These are phyloP conservation scores for Scaptodrosophila lebanonensis DNA, from an alignment of 1,140 invertebrate species.

Conservation along the genomic window DNA sequence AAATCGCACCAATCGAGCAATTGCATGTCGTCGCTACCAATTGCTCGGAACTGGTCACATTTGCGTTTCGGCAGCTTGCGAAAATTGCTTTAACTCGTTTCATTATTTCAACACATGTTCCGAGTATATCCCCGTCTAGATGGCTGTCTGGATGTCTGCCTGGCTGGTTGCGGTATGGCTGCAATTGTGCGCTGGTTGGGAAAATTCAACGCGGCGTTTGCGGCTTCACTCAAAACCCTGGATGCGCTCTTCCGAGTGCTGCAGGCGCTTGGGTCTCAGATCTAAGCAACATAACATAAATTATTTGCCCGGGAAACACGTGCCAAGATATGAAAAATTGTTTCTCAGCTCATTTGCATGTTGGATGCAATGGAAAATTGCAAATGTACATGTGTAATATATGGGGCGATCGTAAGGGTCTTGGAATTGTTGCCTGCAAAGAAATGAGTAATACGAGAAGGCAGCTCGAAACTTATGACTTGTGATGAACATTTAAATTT, in stretches of 20 bases:
- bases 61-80: slow-evolving; percentile 48
- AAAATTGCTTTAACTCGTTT: slow-evolving; percentile 71
- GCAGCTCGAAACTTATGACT: no score
- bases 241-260: slow-evolving; percentile 13
- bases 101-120: no score
- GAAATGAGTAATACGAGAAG: no score
- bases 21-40: slow-evolving; percentile 2
- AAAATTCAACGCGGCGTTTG: slow-evolving; percentile 28
- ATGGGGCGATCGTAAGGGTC: no score
- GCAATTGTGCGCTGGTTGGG: not conserved
- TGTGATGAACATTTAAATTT: no score
- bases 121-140: no score
- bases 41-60: slow-evolving; percentile 46
- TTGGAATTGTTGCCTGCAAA: no score
- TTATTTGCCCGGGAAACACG: slow-evolving; percentile 50
- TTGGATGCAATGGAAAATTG: slow-evolving; percentile 54
- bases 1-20: slow-evolving; percentile 36
- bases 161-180: no score
- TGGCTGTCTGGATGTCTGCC: no score
- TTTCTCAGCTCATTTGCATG: slow-evolving; percentile 58
- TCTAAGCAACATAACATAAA: slow-evolving; percentile 45
- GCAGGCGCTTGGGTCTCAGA: slow-evolving; percentile 16
- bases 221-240: slow-evolving; percentile 18
- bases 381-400: not conserved
- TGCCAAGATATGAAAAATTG: slow-evolving; percentile 27